These are phyloP conservation scores for Orthonevra nobilis DNA, from an alignment of 2,888 invertebrate species.

Conservation along the genomic window DNA sequence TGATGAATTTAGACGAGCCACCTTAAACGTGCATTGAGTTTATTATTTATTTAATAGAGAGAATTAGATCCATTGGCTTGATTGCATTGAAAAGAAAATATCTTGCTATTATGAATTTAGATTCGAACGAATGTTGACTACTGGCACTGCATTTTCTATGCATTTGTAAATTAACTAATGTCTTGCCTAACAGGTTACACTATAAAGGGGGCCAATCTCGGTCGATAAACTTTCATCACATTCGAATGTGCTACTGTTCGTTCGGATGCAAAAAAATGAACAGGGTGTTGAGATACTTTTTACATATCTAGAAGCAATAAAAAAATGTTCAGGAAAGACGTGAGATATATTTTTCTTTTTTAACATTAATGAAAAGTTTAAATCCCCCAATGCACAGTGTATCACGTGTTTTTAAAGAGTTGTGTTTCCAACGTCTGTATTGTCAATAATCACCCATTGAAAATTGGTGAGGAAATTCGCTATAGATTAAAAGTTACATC, in stretches of 20 bases:
- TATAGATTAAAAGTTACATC: no score
- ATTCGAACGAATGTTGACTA: constrained; percentile 7
- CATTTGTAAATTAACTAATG: no score
- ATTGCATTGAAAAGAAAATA: constrained; percentile 2
- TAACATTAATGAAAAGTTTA: no score
- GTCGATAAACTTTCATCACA: constrained; percentile 26
- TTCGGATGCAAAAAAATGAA: no score
- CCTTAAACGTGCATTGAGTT: constrained; percentile 1
- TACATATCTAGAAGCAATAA: no score
- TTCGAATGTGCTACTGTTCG: constrained; percentile 28
- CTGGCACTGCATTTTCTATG: constrained; percentile 7
- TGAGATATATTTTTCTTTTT: no score
- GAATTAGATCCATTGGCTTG: background rate
- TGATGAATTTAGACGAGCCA: background rate
- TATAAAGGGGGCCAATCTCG: constrained; percentile 41
- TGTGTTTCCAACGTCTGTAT: no score
- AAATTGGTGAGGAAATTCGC: no score
- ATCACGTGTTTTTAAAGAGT: no score
- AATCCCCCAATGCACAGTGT: no score
- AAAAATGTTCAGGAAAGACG: no score
- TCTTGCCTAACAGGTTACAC: constrained; percentile 33
- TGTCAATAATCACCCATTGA: no score
- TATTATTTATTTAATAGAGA: constrained; percentile 7
- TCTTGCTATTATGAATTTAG: constrained; percentile 27
- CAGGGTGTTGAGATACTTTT: constrained; percentile 27